phyloP scores from a whole-genome alignment of 2,797 vertebrate genomes.

The Notoglanidium macrostoma region DNA sequence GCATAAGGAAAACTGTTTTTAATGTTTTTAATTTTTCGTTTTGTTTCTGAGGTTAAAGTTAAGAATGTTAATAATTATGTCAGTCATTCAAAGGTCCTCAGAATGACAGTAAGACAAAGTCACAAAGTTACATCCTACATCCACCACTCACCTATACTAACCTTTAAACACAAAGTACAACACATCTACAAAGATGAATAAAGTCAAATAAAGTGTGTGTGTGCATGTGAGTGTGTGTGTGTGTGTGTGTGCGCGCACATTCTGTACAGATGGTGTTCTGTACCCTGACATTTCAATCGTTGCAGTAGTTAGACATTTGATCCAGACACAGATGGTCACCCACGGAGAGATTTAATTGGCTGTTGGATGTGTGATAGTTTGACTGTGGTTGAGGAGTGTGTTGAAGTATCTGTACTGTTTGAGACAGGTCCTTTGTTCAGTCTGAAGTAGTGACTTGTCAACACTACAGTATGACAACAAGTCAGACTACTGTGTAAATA shows the following conservation, averaged over 20 bases:
- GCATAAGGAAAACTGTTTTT: neutral
- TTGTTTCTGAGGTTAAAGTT: neutral
- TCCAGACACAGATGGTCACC: conserved; percentile 10
- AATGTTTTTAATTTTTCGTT: no score
- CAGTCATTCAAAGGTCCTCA: neutral
- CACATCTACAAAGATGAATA: neutral
- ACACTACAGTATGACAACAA: conserved; percentile 4
- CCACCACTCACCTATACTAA: neutral
- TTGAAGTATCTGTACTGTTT: neutral
- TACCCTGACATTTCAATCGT: conserved; percentile 26
- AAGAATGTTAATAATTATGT: neutral
- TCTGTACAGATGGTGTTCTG: conserved; percentile 8
- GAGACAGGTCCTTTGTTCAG: neutral
- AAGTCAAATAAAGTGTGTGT: neutral
- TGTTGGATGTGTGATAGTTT: conserved; percentile 1
- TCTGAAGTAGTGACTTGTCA: neutral
- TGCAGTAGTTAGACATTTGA: conserved; percentile 23
- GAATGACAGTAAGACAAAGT: neutral
- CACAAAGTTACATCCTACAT: neutral
- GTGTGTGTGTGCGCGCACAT: neutral
- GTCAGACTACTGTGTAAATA: neutral
- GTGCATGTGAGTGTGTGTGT: neutral
- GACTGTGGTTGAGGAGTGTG: conserved; percentile 14
- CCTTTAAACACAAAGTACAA: neutral
- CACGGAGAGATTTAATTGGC: conserved; percentile 19